Base-by-base conservation (phyloP, 2,113 vertebrate genomes). In the Sminthopsis crassicaudata region DNA sequence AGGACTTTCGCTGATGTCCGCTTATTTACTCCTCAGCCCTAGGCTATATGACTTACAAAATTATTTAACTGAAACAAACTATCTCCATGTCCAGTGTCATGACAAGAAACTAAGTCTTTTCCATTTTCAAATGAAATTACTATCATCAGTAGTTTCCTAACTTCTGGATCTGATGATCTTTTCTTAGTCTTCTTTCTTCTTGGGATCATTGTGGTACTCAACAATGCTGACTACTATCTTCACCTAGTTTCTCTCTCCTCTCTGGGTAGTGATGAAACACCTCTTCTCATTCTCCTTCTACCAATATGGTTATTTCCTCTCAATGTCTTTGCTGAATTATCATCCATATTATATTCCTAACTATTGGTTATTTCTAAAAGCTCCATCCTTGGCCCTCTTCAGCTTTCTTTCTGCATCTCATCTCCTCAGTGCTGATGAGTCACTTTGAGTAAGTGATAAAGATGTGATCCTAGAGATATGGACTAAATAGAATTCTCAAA, bases 1-100 rank as follows among this genome's bases (percentile, higher is more conserved):
- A 99, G 99, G 97, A 99, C 99, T 90, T 99, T 99, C 0, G 99
- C 99, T 98, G 99, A 99, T 97, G 98, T 99, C 93, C 99, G 99
- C 91, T 99, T 97, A 2, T 99, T 99, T 14, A 99, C 98, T 98
- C 99, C 99, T 98, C 99, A 99, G 98, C 99, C 99, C 30, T 67
- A 36, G 30, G 30, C 60, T 36, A 36, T 67, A 11, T 67, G 30
- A 3, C 60, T 76, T 76, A 27, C 25, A 57, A 76, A 4, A 76
- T 76, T 3, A n/a, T 76, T n/a, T 14, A n/a, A n/a, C 1, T 36
- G 26, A 60, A n/a, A 76, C 10, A 19, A 19, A 14, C 11, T 76
- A 36, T n/a, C 36, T 76, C 60, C 60, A 76, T 51, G 50, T 7
- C 8, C 50, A 51, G 50, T 51, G 50, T 11, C 50, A 51, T 51